A percentile compares a stretch with the other conserved stretches of the same genome.
Evolutionary conservation across 2,113 vertebrate genomes (phyloP).

Genomic region (Bubo bubo): DNA sequence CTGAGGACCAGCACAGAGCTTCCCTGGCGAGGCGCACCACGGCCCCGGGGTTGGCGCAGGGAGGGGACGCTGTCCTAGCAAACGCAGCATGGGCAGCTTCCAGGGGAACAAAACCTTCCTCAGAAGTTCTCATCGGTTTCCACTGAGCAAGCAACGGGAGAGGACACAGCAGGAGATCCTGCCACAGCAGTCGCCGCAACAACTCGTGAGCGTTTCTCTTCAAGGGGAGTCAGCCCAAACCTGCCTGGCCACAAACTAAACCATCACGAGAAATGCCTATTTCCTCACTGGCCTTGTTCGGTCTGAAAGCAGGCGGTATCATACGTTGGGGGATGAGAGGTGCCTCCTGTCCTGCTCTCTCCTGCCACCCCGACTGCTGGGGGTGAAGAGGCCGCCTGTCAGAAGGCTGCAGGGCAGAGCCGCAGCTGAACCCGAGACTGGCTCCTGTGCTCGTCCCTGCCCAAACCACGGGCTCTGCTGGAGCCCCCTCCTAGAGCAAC

Average conservation of each 20-base stretch:
- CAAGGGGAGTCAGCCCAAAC: neutral
- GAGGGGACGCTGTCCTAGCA: neutral
- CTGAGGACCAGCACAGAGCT: neutral
- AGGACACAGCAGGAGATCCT: neutral
- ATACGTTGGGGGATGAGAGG: fast-evolving
- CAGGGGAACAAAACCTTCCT: neutral
- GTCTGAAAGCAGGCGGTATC: fast-evolving
- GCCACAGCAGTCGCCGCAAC: neutral
- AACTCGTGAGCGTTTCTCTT: neutral
- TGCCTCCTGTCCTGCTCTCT: neutral
- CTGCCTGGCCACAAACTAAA: neutral
- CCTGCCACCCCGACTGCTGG: neutral
- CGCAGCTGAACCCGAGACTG: fast-evolving
- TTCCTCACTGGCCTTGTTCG: neutral
- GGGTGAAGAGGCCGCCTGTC: neutral
- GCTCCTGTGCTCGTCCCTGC: fast-evolving
- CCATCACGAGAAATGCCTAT: fast-evolving
- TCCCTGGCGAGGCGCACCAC: neutral
- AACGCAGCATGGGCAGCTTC: fast-evolving
- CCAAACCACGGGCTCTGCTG: neutral
- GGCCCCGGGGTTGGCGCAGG: fast-evolving
- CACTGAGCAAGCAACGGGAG: fast-evolving
- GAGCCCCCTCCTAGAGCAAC: neutral
- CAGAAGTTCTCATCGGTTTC: neutral
- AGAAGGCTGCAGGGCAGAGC: neutral